These are phyloP conservation scores for Cyphomyrus plagiostoma DNA, from an alignment of 2,113 vertebrate species.

Conservation along the genomic window DNA sequence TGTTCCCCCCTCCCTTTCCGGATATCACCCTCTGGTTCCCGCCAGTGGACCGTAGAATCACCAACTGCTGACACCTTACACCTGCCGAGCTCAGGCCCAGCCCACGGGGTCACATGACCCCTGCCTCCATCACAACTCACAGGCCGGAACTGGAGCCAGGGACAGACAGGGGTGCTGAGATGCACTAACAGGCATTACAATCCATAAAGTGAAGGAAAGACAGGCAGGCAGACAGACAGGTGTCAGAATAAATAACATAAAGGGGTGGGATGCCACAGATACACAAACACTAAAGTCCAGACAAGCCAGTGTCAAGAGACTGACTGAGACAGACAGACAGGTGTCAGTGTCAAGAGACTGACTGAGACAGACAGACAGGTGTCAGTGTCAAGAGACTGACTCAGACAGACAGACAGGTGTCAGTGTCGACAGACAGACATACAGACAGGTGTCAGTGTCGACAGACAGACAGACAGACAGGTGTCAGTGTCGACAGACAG, in stretches of 20 bases:
- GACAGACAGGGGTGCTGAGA: not conserved
- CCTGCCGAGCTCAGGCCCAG: slow-evolving; percentile 36
- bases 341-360: not conserved
- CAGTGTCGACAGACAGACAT: no score
- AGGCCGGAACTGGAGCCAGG: not conserved
- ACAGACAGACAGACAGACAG: no score
- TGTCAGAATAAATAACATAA: no score
- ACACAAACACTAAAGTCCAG: no score
- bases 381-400: not conserved
- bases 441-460: no score
- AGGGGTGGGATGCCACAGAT: no score
- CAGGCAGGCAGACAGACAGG: not conserved
- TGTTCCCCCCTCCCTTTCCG: not conserved
- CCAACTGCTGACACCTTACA: slow-evolving; percentile 35
- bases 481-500: no score
- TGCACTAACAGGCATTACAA: not conserved
- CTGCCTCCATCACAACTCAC: not conserved
- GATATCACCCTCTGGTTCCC: slow-evolving; percentile 36
- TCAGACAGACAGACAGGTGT: not conserved
- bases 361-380: not conserved
- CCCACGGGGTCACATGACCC: not conserved
- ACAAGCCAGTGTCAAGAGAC: not conserved
- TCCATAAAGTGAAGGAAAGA: not conserved
- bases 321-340: not conserved
- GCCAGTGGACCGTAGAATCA: slow-evolving; percentile 44